A percentile compares a stretch with the other conserved stretches of the same genome.
phyloP scores from a whole-genome alignment of 2,797 vertebrate species.

The Chaetophractus vellerosus region DNA sequence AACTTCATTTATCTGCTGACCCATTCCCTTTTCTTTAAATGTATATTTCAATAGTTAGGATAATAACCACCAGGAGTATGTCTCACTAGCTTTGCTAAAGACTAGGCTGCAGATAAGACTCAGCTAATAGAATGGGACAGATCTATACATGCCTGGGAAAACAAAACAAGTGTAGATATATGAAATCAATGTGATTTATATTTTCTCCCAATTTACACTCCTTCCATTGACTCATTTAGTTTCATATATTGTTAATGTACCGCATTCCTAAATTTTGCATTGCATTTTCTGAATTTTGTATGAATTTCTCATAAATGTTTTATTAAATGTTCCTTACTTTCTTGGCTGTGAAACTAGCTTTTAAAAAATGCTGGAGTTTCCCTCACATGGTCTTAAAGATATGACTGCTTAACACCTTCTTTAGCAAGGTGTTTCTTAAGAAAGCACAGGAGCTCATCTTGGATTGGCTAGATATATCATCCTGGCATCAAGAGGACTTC shows the following conservation, averaged over 20 bases:
- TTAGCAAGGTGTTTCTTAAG: conserved; percentile 12
- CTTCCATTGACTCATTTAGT: conserved; percentile 59
- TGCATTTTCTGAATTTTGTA: conserved; percentile 68
- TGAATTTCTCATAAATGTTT: conserved; percentile 68
- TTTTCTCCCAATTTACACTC: conserved; percentile 54
- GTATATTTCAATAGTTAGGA: conserved; percentile 56
- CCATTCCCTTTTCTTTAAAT: conserved; percentile 46
- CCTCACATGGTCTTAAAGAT: neutral
- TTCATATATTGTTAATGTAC: conserved; percentile 58
- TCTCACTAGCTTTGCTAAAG: conserved; percentile 42
- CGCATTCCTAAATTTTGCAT: conserved; percentile 58
- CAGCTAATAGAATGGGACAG: neutral
- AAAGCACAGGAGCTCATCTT: conserved; percentile 12
- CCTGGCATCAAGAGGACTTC: conserved; percentile 39
- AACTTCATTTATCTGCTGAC: conserved; percentile 35
- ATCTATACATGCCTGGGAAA: conserved; percentile 9
- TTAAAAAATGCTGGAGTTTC: conserved; percentile 26
- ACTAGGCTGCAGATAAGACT: conserved; percentile 37
- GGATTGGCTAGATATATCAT: neutral
- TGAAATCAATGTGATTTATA: conserved; percentile 50
- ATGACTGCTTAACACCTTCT: neutral
- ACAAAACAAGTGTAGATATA: neutral
- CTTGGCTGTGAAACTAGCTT: conserved; percentile 39
- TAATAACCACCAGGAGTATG: conserved; percentile 30
- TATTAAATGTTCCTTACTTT: conserved; percentile 36